Evolutionary conservation across 1,140 invertebrate genomes (phyloP).

Genomic region (Nephotettix cincticeps): DNA sequence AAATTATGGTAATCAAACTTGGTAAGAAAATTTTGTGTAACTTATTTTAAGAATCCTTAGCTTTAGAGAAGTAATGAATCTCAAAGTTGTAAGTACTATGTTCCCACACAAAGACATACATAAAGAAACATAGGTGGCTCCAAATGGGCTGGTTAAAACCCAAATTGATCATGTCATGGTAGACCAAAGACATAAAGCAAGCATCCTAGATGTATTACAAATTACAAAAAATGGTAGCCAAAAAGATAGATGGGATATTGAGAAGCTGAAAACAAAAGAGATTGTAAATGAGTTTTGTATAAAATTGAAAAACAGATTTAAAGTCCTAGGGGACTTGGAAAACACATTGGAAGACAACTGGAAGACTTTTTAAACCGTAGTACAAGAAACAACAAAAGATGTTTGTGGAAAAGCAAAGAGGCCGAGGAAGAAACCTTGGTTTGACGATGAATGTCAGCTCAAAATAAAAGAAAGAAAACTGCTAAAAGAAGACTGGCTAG

Average conservation of each 20-base stretch:
- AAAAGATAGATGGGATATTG: neutral
- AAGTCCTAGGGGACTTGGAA: neutral
- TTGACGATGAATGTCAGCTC: constrained; percentile 30
- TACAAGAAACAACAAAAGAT: neutral
- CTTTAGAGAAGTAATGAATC: too few species aligned
- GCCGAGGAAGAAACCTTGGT: constrained; percentile 28
- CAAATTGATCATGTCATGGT: constrained; percentile 38
- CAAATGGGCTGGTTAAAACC: constrained; percentile 29
- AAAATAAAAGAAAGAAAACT: constrained; percentile 22
- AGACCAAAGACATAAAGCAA: constrained; percentile 6
- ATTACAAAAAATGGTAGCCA: constrained; percentile 7
- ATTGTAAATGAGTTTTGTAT: neutral
- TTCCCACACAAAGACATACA: constrained; percentile 36
- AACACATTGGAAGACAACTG: neutral
- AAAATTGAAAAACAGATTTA: neutral
- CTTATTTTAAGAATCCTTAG: too few species aligned
- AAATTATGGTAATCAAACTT: too few species aligned
- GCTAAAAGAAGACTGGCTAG: constrained; percentile 3
- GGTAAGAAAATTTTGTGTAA: too few species aligned
- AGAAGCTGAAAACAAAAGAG: constrained; percentile 4
- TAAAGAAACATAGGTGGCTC: constrained; percentile 33
- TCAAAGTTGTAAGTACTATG: constrained; percentile 31
- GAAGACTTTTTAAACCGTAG: neutral
- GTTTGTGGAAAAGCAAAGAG: constrained; percentile 11
- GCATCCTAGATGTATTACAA: constrained; percentile 25